These are phyloP conservation scores for Sparus aurata DNA, from an alignment of 2,797 vertebrate genomes.

Conservation along the genomic window DNA sequence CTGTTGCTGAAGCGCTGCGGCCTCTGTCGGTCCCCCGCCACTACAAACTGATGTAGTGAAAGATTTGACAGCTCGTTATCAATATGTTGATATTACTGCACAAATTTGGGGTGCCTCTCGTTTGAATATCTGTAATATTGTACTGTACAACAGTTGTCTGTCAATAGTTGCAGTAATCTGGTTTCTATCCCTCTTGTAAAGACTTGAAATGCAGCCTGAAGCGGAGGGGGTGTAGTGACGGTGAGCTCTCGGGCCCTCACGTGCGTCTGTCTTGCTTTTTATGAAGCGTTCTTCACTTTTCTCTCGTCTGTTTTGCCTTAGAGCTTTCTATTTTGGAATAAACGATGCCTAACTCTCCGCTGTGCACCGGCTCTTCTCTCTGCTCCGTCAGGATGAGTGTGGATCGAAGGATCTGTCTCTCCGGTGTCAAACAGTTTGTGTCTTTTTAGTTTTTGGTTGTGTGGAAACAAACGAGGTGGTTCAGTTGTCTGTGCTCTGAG, in stretches of 20 bases:
- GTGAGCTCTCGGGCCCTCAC: slow-evolving; percentile 51
- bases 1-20: slow-evolving; percentile 9
- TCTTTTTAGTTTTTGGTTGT: neutral
- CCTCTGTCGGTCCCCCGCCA: slow-evolving; percentile 3
- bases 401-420: neutral
- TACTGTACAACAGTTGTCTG: slow-evolving; percentile 59
- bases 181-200: slow-evolving; percentile 54
- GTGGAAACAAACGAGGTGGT: neutral
- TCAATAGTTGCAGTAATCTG: slow-evolving; percentile 53
- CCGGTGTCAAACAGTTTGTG: neutral
- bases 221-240: slow-evolving; percentile 33
- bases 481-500: slow-evolving; percentile 66
- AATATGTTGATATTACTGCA: slow-evolving; percentile 52
- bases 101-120: slow-evolving; percentile 58
- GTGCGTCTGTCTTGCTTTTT: slow-evolving; percentile 70
- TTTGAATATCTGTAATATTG: slow-evolving; percentile 60
- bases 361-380: slow-evolving; percentile 35
- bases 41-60: slow-evolving; percentile 34
- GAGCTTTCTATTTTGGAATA: slow-evolving; percentile 88
- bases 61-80: slow-evolving; percentile 30
- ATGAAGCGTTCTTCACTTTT: slow-evolving; percentile 71
- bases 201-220: slow-evolving; percentile 47
- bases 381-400: neutral
- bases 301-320: slow-evolving; percentile 81
- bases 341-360: slow-evolving; percentile 79